A percentile compares a stretch with the other conserved stretches of the same genome.
phyloP scores from a whole-genome alignment of 2,888 invertebrate genomes.

The Sarcophaga carnaria region DNA sequence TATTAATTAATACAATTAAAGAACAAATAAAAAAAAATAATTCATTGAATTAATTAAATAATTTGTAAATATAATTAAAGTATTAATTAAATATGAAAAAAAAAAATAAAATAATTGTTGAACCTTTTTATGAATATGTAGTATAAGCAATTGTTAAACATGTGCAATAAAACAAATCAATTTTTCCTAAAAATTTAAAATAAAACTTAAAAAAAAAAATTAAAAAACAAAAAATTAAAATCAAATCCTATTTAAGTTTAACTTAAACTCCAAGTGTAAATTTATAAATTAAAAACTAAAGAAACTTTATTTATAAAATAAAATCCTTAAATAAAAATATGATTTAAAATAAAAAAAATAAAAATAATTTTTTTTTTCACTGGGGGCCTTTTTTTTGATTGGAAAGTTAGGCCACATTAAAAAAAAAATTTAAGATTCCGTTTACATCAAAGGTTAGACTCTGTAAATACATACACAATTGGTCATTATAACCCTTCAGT shows the following conservation, averaged over 20 bases:
- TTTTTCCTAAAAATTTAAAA: slow-evolving; percentile 20
- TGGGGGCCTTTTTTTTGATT: neutral
- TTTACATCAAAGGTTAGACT: no score
- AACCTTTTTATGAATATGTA: slow-evolving; percentile 50
- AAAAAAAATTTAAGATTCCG: no score
- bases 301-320: slow-evolving; percentile 55
- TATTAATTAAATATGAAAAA: slow-evolving; percentile 43
- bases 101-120: slow-evolving; percentile 52
- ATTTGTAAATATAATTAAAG: slow-evolving; percentile 26
- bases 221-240: slow-evolving; percentile 8
- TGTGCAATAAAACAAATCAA: slow-evolving; percentile 56
- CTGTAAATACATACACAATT: no score
- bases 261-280: slow-evolving; percentile 54
- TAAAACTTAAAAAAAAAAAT: neutral
- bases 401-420: neutral
- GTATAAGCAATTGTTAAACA: slow-evolving; percentile 64
- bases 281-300: slow-evolving; percentile 44
- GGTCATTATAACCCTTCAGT: no score
- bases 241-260: slow-evolving; percentile 51
- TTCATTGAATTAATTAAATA: slow-evolving; percentile 49
- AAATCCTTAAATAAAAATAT: slow-evolving; percentile 36
- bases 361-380: neutral
- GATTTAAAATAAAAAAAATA: slow-evolving; percentile 21
- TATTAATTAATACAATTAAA: neutral
- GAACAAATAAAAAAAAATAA: neutral